Evolutionary conservation across 2,113 vertebrate genomes (phyloP), one percentile per base, ranked within the genome.

Genomic region (Perca fluviatilis): DNA sequence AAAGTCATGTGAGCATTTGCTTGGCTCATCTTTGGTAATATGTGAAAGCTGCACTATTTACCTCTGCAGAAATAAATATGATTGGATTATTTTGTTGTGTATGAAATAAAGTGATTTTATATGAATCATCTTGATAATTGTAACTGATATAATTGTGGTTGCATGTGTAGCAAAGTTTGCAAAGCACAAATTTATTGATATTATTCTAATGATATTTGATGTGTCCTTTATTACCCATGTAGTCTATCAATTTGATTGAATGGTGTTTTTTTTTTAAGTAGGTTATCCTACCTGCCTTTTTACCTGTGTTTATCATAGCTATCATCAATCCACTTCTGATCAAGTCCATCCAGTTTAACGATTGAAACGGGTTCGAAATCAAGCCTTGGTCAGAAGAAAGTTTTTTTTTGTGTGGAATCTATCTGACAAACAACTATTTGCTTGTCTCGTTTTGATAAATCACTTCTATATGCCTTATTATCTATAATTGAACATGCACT

Each of bases 71-170:
- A 51, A 16, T 4, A 0, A 13, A 63, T 6, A 21, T 46, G 6
- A 76, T 54, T 72, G 23, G 6, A 66, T 80, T 12, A 57, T 80
- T 74, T 70, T 23, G 56, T 25, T 65, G 6, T 88, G n/a, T 51
- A 27, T 49, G 25, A 66, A 86, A 86, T 90, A 86, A 89, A 80
- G 21, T 27, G 2, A 66, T 11, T 79, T 76, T n/a, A 54, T 80
- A 69, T 80, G 21, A 80, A 63, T 72, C 4, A 23, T 12, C 5
- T 47, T 60, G 56, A 74, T 51, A 50, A 6, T 7, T 56, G 13
- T 15, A 18, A 1, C 47, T 67, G 16, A 2, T 50, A 12, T 13
- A 40, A 7, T 40, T 43, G 40, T 43, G 3, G 2, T 16, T 54
- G 43, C 2, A 68, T 6, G 12, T 70, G 27, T 54, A 16, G 8